phyloP scores from a whole-genome alignment of 2,888 invertebrate species.

The Tenthredo mesomela region DNA sequence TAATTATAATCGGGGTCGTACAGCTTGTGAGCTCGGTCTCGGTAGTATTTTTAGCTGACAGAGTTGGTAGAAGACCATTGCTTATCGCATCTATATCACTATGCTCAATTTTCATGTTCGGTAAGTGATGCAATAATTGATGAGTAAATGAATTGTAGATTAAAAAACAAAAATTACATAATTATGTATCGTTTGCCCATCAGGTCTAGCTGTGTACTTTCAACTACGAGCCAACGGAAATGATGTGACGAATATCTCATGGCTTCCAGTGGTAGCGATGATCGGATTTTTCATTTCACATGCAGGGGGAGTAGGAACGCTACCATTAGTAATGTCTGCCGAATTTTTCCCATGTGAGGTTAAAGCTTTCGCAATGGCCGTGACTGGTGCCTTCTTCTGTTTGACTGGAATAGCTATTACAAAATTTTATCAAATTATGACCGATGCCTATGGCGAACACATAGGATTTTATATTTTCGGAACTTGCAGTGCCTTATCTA shows the following conservation, averaged over 20 bases:
- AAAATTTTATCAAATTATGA: slow-evolving; percentile 69
- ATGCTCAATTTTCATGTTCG: not conserved
- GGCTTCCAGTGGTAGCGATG: slow-evolving; percentile 65
- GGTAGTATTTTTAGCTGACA: slow-evolving; percentile 63
- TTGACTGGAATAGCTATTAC: slow-evolving; percentile 61
- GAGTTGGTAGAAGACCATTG: slow-evolving; percentile 76
- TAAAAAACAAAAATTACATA: not conserved
- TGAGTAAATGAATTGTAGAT: not conserved
- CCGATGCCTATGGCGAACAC: slow-evolving; percentile 67
- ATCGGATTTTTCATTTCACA: slow-evolving; percentile 61
- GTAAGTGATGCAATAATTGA: slow-evolving; percentile 2
- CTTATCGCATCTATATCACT: slow-evolving; percentile 71
- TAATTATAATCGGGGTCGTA: slow-evolving; percentile 77
- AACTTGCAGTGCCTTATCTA: slow-evolving; percentile 59
- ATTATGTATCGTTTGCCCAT: not conserved
- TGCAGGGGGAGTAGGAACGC: slow-evolving; percentile 63
- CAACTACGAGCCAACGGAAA: slow-evolving; percentile 63
- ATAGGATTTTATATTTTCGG: slow-evolving; percentile 70
- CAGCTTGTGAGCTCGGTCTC: slow-evolving; percentile 72
- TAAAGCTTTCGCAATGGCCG: slow-evolving; percentile 59
- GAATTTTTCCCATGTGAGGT: slow-evolving; percentile 57
- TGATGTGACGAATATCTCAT: slow-evolving; percentile 60
- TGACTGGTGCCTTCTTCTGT: slow-evolving; percentile 66
- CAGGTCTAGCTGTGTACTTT: slow-evolving; percentile 67
- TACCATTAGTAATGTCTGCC: slow-evolving; percentile 44